Base-by-base conservation (phyloP, 2,797 vertebrate genomes). In the Enteromius viviparus region DNA sequence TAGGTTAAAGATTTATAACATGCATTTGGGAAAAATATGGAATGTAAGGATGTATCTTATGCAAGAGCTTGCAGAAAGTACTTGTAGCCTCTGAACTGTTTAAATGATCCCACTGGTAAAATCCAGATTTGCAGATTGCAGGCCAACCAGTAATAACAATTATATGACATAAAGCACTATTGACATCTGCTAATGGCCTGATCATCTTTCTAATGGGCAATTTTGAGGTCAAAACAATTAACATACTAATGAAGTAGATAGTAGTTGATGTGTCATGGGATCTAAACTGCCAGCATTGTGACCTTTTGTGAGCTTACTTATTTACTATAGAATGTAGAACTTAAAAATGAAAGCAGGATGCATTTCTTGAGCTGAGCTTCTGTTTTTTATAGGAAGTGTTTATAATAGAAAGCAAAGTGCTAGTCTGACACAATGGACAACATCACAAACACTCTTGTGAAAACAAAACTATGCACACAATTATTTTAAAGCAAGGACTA, bases 201-300 rank as follows among this genome's bases (percentile, higher is more conserved):
- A 82, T 75, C 71, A 45, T 82, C 72, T 58, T 55, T 68, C 62
- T 76, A 69, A 69, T 69, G 49, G 72, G 64, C 37, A 58, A 34
- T 60, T 21, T 58, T 21, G 51, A 55, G 53, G 66, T 83, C 82
- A 83, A 78, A 71, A 71, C 82, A 78, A 78, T 83, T 62, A 78
- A 32, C 66, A 70, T 78, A 62, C 42, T 83, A 83, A 83, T 83
- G 21, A 78, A 83, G 51, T 71, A 45, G 19, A 70, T 23, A 62
- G 65, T 75, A 66, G 58, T n/a, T 75, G 45, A 76, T 42, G 71
- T 77, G 53, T 66, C 32, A 55, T 55, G 74, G 72, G 65, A 77
- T 62, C 75, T 83, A 49, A 78, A 62, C 76, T 34, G 62, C 69
- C 40, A 58, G 66, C 60, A 34, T 3, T 29, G 49, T 68, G 62